Evolutionary conservation across 92 coral and sea anemone species (phyloP), one percentile per base, ranked within the genome.

Genomic region (Epizoanthus fatuus): DNA sequence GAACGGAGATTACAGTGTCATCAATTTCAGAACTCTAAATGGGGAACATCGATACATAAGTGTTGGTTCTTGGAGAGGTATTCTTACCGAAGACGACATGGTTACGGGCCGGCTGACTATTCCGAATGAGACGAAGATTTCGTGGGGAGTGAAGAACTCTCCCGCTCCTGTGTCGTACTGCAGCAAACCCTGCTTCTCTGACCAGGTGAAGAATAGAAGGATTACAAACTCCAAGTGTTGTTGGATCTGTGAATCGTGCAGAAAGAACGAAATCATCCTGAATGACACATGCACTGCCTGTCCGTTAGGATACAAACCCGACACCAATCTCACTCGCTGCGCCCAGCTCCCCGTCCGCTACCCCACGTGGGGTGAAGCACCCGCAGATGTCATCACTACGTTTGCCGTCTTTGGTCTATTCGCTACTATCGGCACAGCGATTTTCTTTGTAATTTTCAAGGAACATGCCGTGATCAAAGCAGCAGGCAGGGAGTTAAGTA

Each of bases 11-110:
- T 95, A 93, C 77, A 88, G 81, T 42, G 86, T 95, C 8, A 54
- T 88, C 77, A 95, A 93, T 75, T 87, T 95, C 37, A 86, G 75
- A 54, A 38, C 38, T 6, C 58, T 73, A 5, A 68, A 80, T 47
- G 95, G 92, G 3, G 45, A 72, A n/a, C 89, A 76, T 51, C 73
- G 81, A 19, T 94, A 89, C 68, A 37, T 76, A 45, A 82, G 78
- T 19, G 91, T 95, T 1, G 98, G 94, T 4, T 42, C 47, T 7
- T 95, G 98, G 98, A 75, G 86, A 54, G 98, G 97, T 3, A 53
- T 76, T 40, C 84, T 95, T 13, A 37, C 54, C 10, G 71, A 72
- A 7, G 75, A 93, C 63, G 93, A 79, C 9, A 57, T 74, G 15
- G 88, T 95, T 40, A 58, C 63, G 17, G 94, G 91, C n/a, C 73